Percentiles rank a stretch among this genome's conserved stretches.
These are phyloP conservation scores for Epizoanthus rinbou DNA, from an alignment of 92 coral and sea anemone genomes.

Conservation along the genomic window DNA sequence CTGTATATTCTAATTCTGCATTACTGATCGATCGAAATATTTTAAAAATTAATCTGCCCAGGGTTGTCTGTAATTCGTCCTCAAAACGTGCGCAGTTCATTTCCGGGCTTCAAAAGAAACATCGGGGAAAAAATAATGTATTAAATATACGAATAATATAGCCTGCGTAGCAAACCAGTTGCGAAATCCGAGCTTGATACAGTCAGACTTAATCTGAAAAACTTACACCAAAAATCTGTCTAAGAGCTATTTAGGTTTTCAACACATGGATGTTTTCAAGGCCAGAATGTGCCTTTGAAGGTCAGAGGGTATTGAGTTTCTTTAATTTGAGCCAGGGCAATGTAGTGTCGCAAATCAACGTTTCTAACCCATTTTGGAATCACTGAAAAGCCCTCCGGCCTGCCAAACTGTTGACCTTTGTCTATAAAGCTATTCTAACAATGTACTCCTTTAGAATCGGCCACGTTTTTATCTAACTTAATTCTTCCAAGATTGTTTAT, in stretches of 20 bases:
- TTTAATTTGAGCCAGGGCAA: slow-evolving; percentile 26
- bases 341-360: slow-evolving; percentile 12
- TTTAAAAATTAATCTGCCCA: too few species aligned
- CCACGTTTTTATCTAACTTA: too few species aligned
- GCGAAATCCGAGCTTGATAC: not conserved
- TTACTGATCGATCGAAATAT: too few species aligned
- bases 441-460: not conserved
- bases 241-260: slow-evolving; percentile 1
- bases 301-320: slow-evolving; percentile 34
- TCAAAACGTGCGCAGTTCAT: not conserved
- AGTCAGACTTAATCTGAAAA: not conserved
- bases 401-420: not conserved
- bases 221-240: not conserved
- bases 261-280: slow-evolving; percentile 23
- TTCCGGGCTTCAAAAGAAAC: not conserved
- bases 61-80: not conserved
- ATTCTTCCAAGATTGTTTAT: not conserved
- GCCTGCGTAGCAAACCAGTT: too few species aligned
- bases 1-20: too few species aligned
- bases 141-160: too few species aligned
- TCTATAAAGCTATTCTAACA: slow-evolving; percentile 12
- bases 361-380: slow-evolving; percentile 19
- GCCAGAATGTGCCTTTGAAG: slow-evolving; percentile 16
- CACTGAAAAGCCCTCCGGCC: slow-evolving; percentile 6
- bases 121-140: too few species aligned